Conservation (phyloP, 2,797 vertebrate genomes). For the Nyctalus aviator region DNA sequence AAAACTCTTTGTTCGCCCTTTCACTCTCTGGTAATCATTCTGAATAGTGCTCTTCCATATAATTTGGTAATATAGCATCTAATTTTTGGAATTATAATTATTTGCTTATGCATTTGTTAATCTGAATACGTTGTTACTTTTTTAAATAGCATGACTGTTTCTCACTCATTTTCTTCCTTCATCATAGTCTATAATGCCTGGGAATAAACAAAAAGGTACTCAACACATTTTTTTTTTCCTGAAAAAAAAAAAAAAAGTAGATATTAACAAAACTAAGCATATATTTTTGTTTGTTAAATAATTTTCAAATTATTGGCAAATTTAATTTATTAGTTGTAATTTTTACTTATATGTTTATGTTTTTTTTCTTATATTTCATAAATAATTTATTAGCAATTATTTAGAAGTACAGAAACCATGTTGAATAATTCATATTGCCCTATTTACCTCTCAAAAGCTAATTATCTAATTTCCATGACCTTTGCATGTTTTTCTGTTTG, state of each 20-base stretch:
- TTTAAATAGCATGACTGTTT: neutral
- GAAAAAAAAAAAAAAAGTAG: neutral
- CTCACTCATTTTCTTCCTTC: neutral
- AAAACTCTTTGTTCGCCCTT: neutral
- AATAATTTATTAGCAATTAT: constrained; percentile 60
- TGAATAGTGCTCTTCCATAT: fast-evolving
- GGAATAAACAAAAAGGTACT: neutral
- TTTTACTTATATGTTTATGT: constrained; percentile 43
- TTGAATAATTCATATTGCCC: constrained; percentile 77
- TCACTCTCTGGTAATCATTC: neutral
- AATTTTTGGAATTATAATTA: neutral
- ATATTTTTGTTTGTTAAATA: neutral
- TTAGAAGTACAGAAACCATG: constrained; percentile 43
- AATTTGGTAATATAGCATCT: neutral
- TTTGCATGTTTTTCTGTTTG: constrained; percentile 70
- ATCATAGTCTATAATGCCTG: neutral
- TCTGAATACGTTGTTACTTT: neutral
- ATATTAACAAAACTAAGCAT: neutral
- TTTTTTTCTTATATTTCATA: constrained; percentile 60
- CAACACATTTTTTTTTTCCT: neutral
- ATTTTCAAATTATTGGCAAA: neutral
- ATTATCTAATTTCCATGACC: constrained; percentile 72
- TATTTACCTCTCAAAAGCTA: constrained; percentile 73
- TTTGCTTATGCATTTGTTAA: neutral
- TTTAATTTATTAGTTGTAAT: neutral